Evolutionary conservation across 2,797 vertebrate species (phyloP), one percentile per base, ranked within the genome.

Genomic region (Acropternis orthonyx): DNA sequence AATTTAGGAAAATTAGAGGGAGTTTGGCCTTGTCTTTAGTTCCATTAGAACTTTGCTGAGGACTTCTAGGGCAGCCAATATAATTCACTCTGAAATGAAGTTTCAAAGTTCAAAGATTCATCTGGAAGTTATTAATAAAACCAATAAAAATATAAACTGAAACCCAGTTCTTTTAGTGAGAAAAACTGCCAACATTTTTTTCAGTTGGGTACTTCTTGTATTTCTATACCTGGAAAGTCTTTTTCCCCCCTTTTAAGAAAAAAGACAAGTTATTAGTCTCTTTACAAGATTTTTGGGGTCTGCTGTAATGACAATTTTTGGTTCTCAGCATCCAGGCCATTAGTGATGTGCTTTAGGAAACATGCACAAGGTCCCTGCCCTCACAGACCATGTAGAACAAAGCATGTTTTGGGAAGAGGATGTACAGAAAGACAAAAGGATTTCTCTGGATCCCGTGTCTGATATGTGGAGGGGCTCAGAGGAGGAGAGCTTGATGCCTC

Each of bases 121-220:
- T 95, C 93, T 96, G 94, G 88, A 97, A 95, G 74, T 92, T 96
- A 88, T 95, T 93, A 95, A 93, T 96, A 90, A 92, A 80, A 80
- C 10, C 48, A 93, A 72, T 61, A 74, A 93, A 95, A 81, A 72
- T 39, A 86, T 28, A 34, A 92, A 92, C 59, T 79, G 67, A 58
- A 91, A 79, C 16, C 71, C 34, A 82, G 22, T 69, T 82, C 23
- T 79, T 88, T 82, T 44, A 85, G 48, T 14, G 39, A 85, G 59
- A 88, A 96, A 88, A 95, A 74, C 34, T 49, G 71, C 26, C 34
- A 67, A 26, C 12, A 30, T 76, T 82, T 92, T 92, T 91, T 95
- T 78, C n/a, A 68, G 44, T 79, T 88, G 37, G 58, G 83, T 68
- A 34, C 37, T 82, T 85, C 71, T 62, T 85, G 58, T 89, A 52